Conservation (phyloP, 1,140 invertebrate genomes). For the Trachymyrmex cornetzi region DNA sequence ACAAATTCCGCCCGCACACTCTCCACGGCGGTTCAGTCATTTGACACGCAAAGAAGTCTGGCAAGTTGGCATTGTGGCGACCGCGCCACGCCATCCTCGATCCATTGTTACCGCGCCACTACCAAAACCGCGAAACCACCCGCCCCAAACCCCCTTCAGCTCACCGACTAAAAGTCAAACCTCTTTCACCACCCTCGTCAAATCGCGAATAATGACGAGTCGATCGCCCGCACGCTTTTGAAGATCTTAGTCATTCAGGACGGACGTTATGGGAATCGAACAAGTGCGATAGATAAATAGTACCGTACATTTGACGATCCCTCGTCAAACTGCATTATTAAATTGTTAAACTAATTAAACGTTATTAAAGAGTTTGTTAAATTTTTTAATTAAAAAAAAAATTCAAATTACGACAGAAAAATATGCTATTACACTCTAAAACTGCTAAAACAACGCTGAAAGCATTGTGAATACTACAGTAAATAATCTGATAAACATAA, state of each 20-base stretch:
- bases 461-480: not conserved
- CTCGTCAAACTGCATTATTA: constrained; percentile 12
- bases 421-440: not conserved
- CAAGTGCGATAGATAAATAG: not conserved
- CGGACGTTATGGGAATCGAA: constrained; percentile 12
- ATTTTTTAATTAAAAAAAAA: not conserved
- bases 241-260: constrained; percentile 35
- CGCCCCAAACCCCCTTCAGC: constrained; percentile 52
- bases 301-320: not conserved
- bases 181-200: constrained; percentile 69
- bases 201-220: constrained; percentile 66
- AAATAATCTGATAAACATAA: not conserved
- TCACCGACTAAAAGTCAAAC: constrained; percentile 52
- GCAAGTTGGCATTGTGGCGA: constrained; percentile 84
- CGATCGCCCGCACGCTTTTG: constrained; percentile 49
- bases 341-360: not conserved
- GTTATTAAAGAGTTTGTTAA: not conserved
- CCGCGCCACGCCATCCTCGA: constrained; percentile 75
- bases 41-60: constrained; percentile 87
- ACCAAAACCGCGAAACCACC: constrained; percentile 77
- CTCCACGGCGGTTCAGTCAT: constrained; percentile 85
- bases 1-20: constrained; percentile 72
- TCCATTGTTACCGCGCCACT: constrained; percentile 84
- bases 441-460: not conserved
- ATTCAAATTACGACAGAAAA: not conserved